Evolutionary conservation across 2,888 invertebrate species (phyloP).

Genomic region (Sminthurinus aureus): DNA sequence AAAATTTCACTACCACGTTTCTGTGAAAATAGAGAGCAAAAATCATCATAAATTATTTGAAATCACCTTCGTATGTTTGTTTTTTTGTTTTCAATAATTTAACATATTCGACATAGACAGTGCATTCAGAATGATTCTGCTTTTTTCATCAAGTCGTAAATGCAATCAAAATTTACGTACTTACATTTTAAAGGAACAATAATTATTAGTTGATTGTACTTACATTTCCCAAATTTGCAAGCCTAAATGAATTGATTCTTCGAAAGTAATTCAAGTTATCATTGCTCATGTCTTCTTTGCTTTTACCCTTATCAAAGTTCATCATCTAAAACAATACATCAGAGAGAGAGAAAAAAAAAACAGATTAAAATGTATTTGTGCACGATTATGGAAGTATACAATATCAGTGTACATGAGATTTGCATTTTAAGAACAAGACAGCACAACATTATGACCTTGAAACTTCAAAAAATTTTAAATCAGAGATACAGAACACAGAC

Average conservation of each 20-base stretch:
- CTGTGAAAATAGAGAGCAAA: neutral
- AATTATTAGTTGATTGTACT: neutral
- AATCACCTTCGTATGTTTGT: too few relatives aligned
- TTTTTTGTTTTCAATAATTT: too few relatives aligned
- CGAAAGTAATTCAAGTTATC: slow-evolving; percentile 42
- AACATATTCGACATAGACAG: too few relatives aligned
- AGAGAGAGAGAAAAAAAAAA: neutral
- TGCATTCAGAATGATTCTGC: neutral
- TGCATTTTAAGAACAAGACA: too few relatives aligned
- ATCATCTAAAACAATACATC: slow-evolving; percentile 37
- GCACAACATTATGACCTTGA: too few relatives aligned
- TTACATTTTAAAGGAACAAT: too few relatives aligned
- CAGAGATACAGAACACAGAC: too few relatives aligned
- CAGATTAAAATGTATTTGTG: neutral
- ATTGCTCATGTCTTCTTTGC: neutral
- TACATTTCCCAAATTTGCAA: neutral
- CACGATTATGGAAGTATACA: neutral
- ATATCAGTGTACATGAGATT: too few relatives aligned
- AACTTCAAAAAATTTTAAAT: too few relatives aligned
- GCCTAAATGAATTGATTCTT: slow-evolving; percentile 27
- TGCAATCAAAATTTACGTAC: too few relatives aligned
- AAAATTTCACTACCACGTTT: slow-evolving; percentile 40
- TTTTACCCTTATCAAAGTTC: slow-evolving; percentile 30
- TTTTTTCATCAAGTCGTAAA: neutral
- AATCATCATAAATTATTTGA: neutral